phyloP scores from a whole-genome alignment of 1,140 invertebrate species.

The Saccostrea cuccullata region DNA sequence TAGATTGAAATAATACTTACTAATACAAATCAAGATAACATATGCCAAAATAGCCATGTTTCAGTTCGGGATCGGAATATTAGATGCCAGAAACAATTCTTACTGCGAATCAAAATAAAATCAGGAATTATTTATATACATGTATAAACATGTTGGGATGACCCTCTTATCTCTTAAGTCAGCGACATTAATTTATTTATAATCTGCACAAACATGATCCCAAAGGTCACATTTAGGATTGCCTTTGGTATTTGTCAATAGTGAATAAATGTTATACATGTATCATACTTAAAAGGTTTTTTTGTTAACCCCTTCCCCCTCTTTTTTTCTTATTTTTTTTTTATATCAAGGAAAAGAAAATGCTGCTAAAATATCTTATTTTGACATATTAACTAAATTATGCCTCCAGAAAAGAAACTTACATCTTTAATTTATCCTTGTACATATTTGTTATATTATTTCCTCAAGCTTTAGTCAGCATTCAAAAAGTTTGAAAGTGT shows the following conservation, averaged over 20 bases:
- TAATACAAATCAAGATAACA: neutral
- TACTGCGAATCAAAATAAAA: neutral
- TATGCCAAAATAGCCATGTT: neutral
- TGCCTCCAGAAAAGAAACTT: too few relatives aligned
- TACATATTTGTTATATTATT: too few relatives aligned
- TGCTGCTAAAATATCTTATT: too few relatives aligned
- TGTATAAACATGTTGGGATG: neutral
- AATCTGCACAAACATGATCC: constrained; percentile 3
- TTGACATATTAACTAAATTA: too few relatives aligned
- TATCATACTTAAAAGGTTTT: too few relatives aligned
- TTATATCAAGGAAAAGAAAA: too few relatives aligned
- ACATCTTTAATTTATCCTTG: too few relatives aligned
- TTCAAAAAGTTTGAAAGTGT: too few relatives aligned
- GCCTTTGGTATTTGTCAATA: neutral
- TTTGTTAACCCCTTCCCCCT: too few relatives aligned
- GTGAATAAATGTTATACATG: too few relatives aligned
- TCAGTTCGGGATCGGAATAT: neutral
- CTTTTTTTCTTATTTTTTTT: too few relatives aligned
- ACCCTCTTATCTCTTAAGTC: neutral
- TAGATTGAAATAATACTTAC: neutral
- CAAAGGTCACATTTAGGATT: neutral
- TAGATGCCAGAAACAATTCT: neutral
- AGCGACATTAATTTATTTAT: neutral
- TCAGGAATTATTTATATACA: neutral
- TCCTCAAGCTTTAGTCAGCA: too few relatives aligned